Base-by-base conservation (phyloP, 2,113 vertebrate species). In the Phylloscopus whistleri region DNA sequence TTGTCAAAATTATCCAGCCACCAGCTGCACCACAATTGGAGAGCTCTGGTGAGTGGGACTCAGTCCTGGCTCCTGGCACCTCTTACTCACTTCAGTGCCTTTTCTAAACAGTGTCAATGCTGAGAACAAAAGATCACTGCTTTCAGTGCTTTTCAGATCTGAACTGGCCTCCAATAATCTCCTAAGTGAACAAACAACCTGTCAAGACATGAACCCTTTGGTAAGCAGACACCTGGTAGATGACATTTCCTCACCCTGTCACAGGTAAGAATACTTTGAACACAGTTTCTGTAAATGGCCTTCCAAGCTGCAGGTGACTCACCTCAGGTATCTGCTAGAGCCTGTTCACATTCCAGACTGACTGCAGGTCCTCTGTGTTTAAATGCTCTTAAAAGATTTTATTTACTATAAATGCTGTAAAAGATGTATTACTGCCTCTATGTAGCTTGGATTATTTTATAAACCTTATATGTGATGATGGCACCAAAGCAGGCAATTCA, bases 281-380 rank as follows among this genome's bases (percentile, higher is more conserved):
- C 0, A 0, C 27, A 51, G 41, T 69, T 73, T 84, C 41, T 31
- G 7, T n/a, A 55, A 43, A 39, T 14, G 7, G 23, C 44, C 22
- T 60, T 62, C 48, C 21, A 60, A 2, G 3, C 18, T 70, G 13
- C 13, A 16, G 18, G 30, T 69, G 37, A 52, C 9, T 55, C 15
- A 24, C 21, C 20, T 73, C n/a, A 44, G 26, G 9, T 43, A 2
- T 11, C 23, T 68, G 26, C 22, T 35, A 67, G 4, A 55, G 6
- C 11, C 24, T 69, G 14, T 52, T 62, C 41, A 7, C 41, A 53
- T 75, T 18, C 51, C 26, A 62, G 39, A 10, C 2, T 66, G 24
- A 70, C 10, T 49, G 46, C 3, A 44, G 59, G 13, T 6, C 27
- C 6, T 27, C 11, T 60, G 10, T 62, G n/a, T 53, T 74, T 28